Conservation (phyloP, 92 coral and sea anemone genomes). For the Anthopleura xanthogrammica region DNA sequence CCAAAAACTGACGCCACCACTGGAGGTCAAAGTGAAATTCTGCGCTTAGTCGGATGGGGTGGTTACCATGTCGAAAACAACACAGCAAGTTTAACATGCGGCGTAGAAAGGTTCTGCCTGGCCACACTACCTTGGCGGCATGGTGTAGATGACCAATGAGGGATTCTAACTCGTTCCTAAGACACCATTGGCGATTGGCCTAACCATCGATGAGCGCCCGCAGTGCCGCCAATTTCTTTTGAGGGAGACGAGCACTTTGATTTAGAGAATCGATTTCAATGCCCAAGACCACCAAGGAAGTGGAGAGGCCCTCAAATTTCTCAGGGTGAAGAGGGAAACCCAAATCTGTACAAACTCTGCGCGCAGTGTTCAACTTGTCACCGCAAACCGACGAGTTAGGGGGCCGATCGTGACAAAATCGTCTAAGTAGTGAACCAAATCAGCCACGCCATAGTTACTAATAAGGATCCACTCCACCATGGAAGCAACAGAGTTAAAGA, state of each 20-base stretch:
- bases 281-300: conserved; percentile 28
- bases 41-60: conserved; percentile 3
- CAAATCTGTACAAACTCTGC: conserved; percentile 4
- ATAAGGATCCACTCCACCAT: conserved; percentile 34
- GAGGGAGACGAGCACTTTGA: conserved; percentile 31
- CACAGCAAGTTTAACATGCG: conserved; percentile 15
- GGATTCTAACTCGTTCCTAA: conserved; percentile 13
- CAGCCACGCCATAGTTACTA: conserved; percentile 18
- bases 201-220: neutral
- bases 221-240: conserved; percentile 10
- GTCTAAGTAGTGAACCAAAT: conserved; percentile 22
- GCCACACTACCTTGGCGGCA: conserved; percentile 3
- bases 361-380: neutral
- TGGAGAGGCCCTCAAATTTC: conserved; percentile 17
- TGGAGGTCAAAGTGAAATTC: conserved; percentile 17
- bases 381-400: conserved; percentile 7
- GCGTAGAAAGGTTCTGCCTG: conserved; percentile 11
- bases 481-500: conserved; percentile 28
- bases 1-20: conserved; percentile 14
- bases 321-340: conserved; percentile 26
- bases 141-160: conserved; percentile 10
- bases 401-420: conserved; percentile 24
- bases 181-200: neutral
- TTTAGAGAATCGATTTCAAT: conserved; percentile 26
- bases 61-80: neutral